phyloP scores from a whole-genome alignment of 2,113 vertebrate species.

The Mesoclemmys tuberculata region DNA sequence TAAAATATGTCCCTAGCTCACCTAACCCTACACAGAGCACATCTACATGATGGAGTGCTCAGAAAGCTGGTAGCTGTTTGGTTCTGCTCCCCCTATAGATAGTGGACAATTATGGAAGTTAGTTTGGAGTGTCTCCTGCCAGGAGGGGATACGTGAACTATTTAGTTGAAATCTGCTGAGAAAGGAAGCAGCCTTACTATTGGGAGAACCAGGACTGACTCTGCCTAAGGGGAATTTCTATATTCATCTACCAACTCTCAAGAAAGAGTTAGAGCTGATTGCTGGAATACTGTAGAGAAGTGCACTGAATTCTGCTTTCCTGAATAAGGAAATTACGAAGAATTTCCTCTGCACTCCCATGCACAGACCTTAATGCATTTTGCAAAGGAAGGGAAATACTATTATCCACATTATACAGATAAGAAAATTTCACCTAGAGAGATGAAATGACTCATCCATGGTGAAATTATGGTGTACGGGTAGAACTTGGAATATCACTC shows the following conservation, averaged over 20 bases:
- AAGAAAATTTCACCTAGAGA: too few relatives aligned
- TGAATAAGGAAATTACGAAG: neutral
- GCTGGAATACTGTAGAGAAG: neutral
- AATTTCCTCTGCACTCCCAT: neutral
- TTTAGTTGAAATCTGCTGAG: neutral
- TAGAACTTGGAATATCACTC: too few relatives aligned
- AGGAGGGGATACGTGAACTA: neutral
- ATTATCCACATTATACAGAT: too few relatives aligned
- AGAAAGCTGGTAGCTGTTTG: neutral
- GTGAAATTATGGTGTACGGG: too few relatives aligned
- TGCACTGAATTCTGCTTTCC: neutral
- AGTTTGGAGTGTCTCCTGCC: neutral
- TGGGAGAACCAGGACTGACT: neutral
- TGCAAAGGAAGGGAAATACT: too few relatives aligned
- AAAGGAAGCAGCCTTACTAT: neutral
- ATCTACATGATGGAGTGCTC: neutral
- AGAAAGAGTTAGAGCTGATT: fast-evolving
- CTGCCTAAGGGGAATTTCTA: fast-evolving
- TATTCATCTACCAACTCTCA: neutral
- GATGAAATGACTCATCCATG: too few relatives aligned
- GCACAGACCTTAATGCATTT: too few relatives aligned
- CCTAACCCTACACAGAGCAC: neutral
- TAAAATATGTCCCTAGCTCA: neutral
- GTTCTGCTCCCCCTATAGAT: too few relatives aligned
- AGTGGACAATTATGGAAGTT: neutral